phyloP scores from a whole-genome alignment of 2,113 vertebrate genomes.

The human region DNA sequence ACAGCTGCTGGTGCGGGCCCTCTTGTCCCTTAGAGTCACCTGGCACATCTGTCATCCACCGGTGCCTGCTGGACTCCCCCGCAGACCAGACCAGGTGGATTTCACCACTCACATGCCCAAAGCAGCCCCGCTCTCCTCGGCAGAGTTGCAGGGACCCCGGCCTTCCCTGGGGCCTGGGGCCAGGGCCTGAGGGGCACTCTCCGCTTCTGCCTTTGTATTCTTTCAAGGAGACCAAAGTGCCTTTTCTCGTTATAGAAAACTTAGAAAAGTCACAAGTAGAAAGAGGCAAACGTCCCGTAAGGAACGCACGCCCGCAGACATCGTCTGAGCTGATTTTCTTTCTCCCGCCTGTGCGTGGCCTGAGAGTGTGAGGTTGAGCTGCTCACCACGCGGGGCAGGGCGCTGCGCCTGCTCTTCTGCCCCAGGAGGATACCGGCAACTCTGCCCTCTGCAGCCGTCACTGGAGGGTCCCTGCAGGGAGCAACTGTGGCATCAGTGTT shows the following conservation, averaged over 20 bases:
- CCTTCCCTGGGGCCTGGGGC: not conserved
- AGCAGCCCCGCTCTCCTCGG: not conserved
- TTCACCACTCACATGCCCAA: fast-evolving
- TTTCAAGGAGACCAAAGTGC: not conserved
- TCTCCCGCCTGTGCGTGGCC: not conserved
- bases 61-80: not conserved
- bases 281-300: not conserved
- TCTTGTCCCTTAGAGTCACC: not conserved
- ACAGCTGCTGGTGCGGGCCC: not conserved
- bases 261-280: not conserved
- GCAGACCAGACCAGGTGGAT: not conserved
- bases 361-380: no score
- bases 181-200: not conserved
- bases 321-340: not conserved
- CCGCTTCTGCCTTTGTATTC: not conserved
- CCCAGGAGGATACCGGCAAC: fast-evolving
- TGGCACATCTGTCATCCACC: not conserved
- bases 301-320: not conserved
- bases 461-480: not conserved
- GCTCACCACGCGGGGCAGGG: no score
- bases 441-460: not conserved
- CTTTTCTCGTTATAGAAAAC: not conserved
- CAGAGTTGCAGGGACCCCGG: not conserved
- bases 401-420: no score
- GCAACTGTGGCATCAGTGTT: not conserved